Conservation (phyloP, 2,797 vertebrate genomes). For the Rhinophrynus dorsalis region DNA sequence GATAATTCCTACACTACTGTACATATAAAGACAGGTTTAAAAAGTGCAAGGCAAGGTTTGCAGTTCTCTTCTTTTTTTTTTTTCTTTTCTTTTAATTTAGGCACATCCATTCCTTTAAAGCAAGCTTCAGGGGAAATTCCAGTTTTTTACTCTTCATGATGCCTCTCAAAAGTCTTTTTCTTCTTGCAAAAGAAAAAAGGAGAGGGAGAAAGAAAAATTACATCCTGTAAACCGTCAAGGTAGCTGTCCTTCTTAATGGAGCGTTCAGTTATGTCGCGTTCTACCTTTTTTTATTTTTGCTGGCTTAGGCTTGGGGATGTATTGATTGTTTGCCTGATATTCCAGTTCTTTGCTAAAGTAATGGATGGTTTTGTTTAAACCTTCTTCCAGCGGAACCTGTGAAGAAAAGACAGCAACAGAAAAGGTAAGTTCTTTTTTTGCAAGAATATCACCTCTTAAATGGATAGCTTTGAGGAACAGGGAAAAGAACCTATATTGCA, state of each 20-base stretch:
- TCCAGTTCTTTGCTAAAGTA: constrained; percentile 96
- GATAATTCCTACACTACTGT: constrained; percentile 74
- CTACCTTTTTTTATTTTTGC: constrained; percentile 95
- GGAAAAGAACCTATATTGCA: too few relatives aligned
- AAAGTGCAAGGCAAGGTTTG: constrained; percentile 81
- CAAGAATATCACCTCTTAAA: too few relatives aligned
- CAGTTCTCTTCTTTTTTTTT: constrained; percentile 60
- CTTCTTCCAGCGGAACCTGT: constrained; percentile 95
- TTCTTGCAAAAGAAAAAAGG: constrained; percentile 54
- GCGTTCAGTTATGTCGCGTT: constrained; percentile 83
- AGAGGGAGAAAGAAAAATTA: constrained; percentile 48
- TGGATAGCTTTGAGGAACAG: too few relatives aligned
- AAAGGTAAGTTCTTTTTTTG: too few relatives aligned
- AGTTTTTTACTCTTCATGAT: constrained; percentile 72
- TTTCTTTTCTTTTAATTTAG: too few relatives aligned
- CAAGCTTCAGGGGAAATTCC: constrained; percentile 73
- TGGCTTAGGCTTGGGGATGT: constrained; percentile 97
- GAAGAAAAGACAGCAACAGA: constrained; percentile 3
- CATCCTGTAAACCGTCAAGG: constrained; percentile 60
- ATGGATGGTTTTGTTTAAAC: constrained; percentile 97
- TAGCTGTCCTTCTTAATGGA: constrained; percentile 45
- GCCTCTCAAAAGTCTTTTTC: constrained; percentile 72
- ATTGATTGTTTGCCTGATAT: constrained; percentile 97
- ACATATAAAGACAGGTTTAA: constrained; percentile 84
- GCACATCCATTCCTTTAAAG: constrained; percentile 77